phyloP scores from a whole-genome alignment of 1,140 invertebrate genomes.

The Pantala flavescens region DNA sequence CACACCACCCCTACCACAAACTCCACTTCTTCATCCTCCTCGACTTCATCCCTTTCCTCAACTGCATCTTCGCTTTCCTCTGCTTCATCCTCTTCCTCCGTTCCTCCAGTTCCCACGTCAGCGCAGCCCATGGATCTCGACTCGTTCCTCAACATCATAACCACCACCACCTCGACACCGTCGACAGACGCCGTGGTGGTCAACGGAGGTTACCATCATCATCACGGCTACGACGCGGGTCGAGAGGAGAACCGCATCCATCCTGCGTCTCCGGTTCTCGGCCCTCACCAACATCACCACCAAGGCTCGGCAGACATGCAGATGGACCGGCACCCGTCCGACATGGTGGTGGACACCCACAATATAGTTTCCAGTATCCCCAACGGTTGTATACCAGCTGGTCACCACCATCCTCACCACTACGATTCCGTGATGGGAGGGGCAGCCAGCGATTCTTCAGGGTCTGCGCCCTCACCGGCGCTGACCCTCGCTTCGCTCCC shows the following conservation, averaged over 20 bases:
- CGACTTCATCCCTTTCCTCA: neutral
- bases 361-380: neutral
- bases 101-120: constrained; percentile 25
- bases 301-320: neutral
- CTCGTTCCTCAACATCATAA: constrained; percentile 38
- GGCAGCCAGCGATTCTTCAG: neutral
- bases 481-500: neutral
- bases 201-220: neutral
- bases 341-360: neutral
- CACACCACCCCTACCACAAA: neutral
- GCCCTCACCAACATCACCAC: neutral
- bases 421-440: neutral
- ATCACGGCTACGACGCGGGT: neutral
- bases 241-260: neutral
- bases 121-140: constrained; percentile 31
- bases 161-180: constrained; percentile 22
- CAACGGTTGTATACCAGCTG: neutral
- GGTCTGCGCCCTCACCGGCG: neutral
- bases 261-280: neutral
- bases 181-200: constrained; percentile 1
- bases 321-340: neutral
- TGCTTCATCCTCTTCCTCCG: constrained; percentile 25
- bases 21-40: neutral
- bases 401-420: constrained; percentile 11
- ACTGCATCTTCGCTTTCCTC: neutral